A percentile compares a stretch with the other conserved stretches of the same genome.
phyloP scores from a whole-genome alignment of 2,797 vertebrate species.

The Distichodus sexfasciatus region DNA sequence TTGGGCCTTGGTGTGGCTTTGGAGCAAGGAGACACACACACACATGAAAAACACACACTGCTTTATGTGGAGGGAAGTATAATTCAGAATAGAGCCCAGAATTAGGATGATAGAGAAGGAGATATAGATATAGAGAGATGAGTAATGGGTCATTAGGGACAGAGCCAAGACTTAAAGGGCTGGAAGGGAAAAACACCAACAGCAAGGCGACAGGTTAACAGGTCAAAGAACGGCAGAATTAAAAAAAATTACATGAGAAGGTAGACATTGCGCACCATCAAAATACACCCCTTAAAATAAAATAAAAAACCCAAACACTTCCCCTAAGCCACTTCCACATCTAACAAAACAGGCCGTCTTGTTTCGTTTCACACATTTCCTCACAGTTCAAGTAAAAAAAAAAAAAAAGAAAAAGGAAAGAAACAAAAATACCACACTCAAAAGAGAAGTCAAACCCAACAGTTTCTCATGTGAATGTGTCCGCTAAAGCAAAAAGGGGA shows the following conservation, averaged over 20 bases:
- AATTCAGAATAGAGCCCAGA: constrained; percentile 72
- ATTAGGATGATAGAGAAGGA: constrained; percentile 51
- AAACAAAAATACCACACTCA: background rate
- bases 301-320: too few species aligned
- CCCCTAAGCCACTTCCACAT: too few species aligned
- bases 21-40: background rate
- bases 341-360: too few species aligned
- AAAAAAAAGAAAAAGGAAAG: background rate
- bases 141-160: constrained; percentile 60
- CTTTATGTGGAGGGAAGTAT: constrained; percentile 25
- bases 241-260: background rate
- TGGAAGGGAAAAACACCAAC: constrained; percentile 36
- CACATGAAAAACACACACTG: background rate
- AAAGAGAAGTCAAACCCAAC: background rate
- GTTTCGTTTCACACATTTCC: background rate
- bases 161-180: constrained; percentile 57
- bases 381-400: background rate
- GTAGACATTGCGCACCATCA: too few species aligned
- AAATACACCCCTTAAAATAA: too few species aligned
- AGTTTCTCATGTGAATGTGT: background rate
- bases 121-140: constrained; percentile 52
- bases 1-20: constrained; percentile 18
- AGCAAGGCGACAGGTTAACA: background rate
- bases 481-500: too few species aligned
- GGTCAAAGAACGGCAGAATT: too few species aligned